Base-by-base conservation (phyloP, 1,140 invertebrate genomes). In the Lithobius niger region DNA sequence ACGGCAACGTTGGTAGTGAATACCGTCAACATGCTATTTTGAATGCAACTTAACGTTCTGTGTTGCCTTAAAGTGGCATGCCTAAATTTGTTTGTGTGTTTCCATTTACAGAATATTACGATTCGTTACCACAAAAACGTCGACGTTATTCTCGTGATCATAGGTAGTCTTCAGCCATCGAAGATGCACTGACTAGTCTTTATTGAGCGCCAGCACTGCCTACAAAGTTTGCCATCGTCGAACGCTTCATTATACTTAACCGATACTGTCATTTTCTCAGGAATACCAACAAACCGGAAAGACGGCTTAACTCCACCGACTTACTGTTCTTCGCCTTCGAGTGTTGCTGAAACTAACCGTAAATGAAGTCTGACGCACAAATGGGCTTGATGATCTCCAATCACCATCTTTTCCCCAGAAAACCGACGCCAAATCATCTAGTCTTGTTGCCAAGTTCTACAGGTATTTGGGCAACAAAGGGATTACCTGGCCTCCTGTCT, bases 81-180 rank as follows among this genome's bases (percentile, higher is more conserved):
- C 10, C 22, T 52, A 10, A 36, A 13, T 52, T 52, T 52, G 6
- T 49, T 53, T 25, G 27, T 18, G 22, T 22, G 16, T 54, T 42
- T 31, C 44, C 19, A 3, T 52, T 52, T 52, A 4, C 22, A 55
- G 54, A 40, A 15, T 49, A 42, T 42, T 49, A 55, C 54, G 44
- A 55, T 50, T 49, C 54, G 3, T 25, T 55, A 6, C 54, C 54
- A 6, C 54, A 55, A 25, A 55, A 55, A 25, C 43, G 54, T 15
- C 6, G 54, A 2, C 54, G 54, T 2, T 55, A 40, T 31, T 55
- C 54, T 3, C 54, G 54, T 2, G 54, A 55, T 19, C 24, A 55
- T 26, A 55, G 54, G 36, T 55, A 55, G 43, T 45, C 22, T n/a
- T n/a, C n/a, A n/a, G n/a, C n/a, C n/a, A n/a, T n/a, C n/a, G n/a